A percentile compares a stretch with the other conserved stretches of the same genome.
Conservation (phyloP, 1,140 invertebrate species). For the Brachionus rubens region DNA sequence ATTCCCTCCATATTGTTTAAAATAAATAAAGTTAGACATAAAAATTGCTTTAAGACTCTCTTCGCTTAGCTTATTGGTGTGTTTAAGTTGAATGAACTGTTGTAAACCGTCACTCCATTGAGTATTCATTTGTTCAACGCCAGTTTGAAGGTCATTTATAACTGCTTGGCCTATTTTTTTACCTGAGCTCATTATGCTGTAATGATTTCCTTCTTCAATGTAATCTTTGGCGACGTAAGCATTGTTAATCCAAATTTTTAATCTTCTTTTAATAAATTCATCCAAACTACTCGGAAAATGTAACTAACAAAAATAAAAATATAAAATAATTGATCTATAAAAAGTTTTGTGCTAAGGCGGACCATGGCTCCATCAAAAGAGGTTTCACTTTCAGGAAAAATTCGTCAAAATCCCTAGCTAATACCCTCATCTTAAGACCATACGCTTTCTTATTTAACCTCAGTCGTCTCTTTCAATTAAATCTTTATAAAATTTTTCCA, state of each 20-base stretch:
- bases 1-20: neutral
- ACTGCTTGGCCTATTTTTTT: neutral
- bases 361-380: too few relatives aligned
- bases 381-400: too few relatives aligned
- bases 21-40: constrained; percentile 23
- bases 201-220: neutral
- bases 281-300: neutral
- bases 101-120: constrained; percentile 43
- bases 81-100: constrained; percentile 42
- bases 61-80: neutral
- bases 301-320: too few relatives aligned
- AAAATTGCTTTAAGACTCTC: constrained; percentile 17
- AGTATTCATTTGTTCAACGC: constrained; percentile 5
- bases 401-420: too few relatives aligned
- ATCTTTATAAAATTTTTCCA: too few relatives aligned
- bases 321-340: too few relatives aligned
- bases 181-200: neutral
- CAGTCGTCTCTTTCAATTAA: too few relatives aligned
- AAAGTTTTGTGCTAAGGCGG: too few relatives aligned
- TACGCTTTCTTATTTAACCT: too few relatives aligned
- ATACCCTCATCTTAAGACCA: too few relatives aligned
- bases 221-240: neutral
- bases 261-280: neutral
- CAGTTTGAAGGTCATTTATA: neutral
- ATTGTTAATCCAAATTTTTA: neutral